A percentile compares a stretch with the other conserved stretches of the same genome.
phyloP scores from a whole-genome alignment of 2,888 invertebrate species.

The Harpalus rubripes region DNA sequence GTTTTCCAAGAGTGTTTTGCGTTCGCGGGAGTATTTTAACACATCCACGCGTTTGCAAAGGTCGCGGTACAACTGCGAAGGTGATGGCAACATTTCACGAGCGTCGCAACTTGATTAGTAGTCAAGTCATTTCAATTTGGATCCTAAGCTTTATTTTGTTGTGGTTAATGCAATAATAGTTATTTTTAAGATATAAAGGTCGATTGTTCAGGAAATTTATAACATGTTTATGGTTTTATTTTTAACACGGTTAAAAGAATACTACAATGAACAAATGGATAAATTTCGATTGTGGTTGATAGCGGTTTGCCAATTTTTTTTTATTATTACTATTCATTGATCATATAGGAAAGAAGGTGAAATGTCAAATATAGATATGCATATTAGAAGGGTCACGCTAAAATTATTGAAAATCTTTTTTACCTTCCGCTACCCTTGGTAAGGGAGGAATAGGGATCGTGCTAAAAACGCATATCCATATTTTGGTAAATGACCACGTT shows the following conservation, averaged over 20 bases:
- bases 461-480: no score
- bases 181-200: constrained; percentile 43
- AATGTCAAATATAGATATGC: no score
- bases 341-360: no score
- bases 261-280: background rate
- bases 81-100: constrained; percentile 23
- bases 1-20: background rate
- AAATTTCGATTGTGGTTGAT: background rate
- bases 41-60: constrained; percentile 54
- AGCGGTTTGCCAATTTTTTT: no score
- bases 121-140: background rate
- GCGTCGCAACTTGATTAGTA: constrained; percentile 41
- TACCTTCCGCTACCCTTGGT: no score
- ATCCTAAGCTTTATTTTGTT: constrained; percentile 41
- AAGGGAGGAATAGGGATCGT: no score
- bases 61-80: constrained; percentile 25
- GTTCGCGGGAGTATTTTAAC: constrained; percentile 34
- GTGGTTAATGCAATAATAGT: constrained; percentile 36
- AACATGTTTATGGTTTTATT: background rate
- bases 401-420: no score
- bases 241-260: background rate
- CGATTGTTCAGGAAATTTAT: constrained; percentile 21
- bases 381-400: no score
- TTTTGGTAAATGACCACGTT: no score
- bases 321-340: no score